Conservation (phyloP, 2,797 vertebrate species). For the Nyctibius grandis region DNA sequence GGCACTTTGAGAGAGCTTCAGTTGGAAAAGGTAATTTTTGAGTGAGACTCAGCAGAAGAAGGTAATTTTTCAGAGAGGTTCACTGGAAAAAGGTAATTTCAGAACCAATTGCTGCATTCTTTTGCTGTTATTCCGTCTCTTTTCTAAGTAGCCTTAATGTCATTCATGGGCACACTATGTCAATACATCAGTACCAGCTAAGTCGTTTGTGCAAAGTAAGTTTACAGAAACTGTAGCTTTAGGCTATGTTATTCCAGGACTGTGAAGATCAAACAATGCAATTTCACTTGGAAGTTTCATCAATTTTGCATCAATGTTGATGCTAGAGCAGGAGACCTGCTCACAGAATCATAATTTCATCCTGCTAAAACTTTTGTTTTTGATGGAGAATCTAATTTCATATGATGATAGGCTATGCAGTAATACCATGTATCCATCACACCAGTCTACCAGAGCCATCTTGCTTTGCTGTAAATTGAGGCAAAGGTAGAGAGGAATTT, state of each 20-base stretch:
- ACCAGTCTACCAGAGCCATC: conserved; percentile 38
- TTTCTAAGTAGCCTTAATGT: conserved; percentile 81
- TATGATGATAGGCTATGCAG: conserved; percentile 66
- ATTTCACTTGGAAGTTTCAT: conserved; percentile 84
- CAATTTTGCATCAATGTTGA: conserved; percentile 84
- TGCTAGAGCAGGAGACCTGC: conserved; percentile 70
- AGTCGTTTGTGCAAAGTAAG: conserved; percentile 81
- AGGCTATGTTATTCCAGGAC: conserved; percentile 79
- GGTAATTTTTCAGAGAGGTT: conserved; percentile 83
- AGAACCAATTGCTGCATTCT: conserved; percentile 79
- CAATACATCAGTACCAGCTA: conserved; percentile 74
- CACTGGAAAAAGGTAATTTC: conserved; percentile 85
- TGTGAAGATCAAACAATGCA: conserved; percentile 86
- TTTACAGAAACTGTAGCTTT: conserved; percentile 83
- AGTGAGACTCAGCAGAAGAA: conserved; percentile 81
- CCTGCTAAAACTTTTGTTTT: conserved; percentile 75
- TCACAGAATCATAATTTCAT: conserved; percentile 78
- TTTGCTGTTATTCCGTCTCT: conserved; percentile 80
- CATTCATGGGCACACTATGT: conserved; percentile 78
- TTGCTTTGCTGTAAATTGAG: conserved; percentile 60
- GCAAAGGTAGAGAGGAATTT: conserved; percentile 61
- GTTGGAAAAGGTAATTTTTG: conserved; percentile 85
- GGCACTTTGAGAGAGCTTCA: conserved; percentile 80
- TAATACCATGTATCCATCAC: conserved; percentile 58
- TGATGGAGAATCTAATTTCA: conserved; percentile 78